Evolutionary conservation across 2,113 vertebrate genomes (phyloP), one percentile per base, ranked within the genome.

Genomic region (Cyanoliseus patagonus): DNA sequence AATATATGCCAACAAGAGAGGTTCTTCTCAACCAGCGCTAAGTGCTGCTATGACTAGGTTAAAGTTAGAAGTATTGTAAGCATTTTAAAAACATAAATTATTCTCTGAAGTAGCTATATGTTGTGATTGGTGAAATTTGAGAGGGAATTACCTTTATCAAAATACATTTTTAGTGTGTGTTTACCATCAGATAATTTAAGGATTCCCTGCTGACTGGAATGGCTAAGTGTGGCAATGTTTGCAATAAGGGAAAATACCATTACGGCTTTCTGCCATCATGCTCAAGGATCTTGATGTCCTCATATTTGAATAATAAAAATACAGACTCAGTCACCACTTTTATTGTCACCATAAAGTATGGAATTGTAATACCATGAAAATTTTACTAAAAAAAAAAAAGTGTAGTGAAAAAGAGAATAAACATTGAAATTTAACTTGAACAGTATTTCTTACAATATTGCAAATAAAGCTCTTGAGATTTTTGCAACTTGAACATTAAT

Each of bases 391-490:
- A 46, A 52, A 49, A 61, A 57, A 64, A 37, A 15, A 4, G n/a
- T n/a, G 4, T 61, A 55, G 7, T 81, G 63, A 16, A 61, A 83
- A 80, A 9, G 28, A 51, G 27, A 76, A 47, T 17, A 57, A 88
- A 28, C 6, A 31, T 30, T 33, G 49, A 19, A 13, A 9, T 55
- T 76, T 49, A 41, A 33, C 10, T 86, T 0, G 0, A 64, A 27
- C 14, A 13, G 5, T 49, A 15, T 33, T 83, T 84, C 63, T 64
- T 47, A 62, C 33, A 6, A 17, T 42, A 57, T 86, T 37, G 10
- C 35, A 69, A 37, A 59, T 75, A 49, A 61, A 66, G 27, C 19
- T 51, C 9, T 41, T 41, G 41, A 75, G 33, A 33, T 52, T 78
- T 78, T 44, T 72, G 24, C 13, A 61, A 7, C 33, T 75, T 41